Conservation (phyloP, 2,888 invertebrate species). For the Parnassius smintheus region DNA sequence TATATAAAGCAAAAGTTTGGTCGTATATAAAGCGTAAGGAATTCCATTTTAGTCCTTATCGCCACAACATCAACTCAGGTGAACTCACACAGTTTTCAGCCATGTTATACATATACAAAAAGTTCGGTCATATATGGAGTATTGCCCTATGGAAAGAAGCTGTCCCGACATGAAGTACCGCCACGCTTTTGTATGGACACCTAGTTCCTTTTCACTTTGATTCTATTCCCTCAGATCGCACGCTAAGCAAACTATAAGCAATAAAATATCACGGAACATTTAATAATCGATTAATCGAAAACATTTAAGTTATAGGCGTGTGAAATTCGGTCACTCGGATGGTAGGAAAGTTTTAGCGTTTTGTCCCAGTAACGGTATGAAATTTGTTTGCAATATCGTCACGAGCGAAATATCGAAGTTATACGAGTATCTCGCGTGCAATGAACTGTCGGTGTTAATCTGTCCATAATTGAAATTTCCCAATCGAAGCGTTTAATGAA, state of each 20-base stretch:
- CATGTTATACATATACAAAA: no score
- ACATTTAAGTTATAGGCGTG: constrained; percentile 2
- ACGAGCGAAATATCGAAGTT: neutral
- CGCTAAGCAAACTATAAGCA: no score
- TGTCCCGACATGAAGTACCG: no score
- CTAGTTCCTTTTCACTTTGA: neutral
- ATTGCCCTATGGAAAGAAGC: no score
- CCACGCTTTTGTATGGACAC: neutral
- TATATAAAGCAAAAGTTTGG: no score
- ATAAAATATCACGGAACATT: no score
- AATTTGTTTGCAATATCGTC: constrained; percentile 12
- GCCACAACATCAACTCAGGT: no score
- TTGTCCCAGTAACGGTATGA: constrained; percentile 7
- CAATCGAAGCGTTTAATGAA: constrained; percentile 3
- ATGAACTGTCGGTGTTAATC: constrained; percentile 14
- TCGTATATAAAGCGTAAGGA: no score
- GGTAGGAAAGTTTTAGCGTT: constrained; percentile 3
- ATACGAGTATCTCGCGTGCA: constrained; percentile 4
- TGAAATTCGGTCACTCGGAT: constrained; percentile 18
- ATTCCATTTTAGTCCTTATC: no score
- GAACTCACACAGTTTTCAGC: no score
- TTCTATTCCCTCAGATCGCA: no score
- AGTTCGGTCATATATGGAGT: no score
- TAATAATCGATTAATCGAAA: neutral
- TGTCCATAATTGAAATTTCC: constrained; percentile 22